Evolutionary conservation across 64 coral and sea anemone genomes (phyloP).

Genomic region (Montipora capricornis): DNA sequence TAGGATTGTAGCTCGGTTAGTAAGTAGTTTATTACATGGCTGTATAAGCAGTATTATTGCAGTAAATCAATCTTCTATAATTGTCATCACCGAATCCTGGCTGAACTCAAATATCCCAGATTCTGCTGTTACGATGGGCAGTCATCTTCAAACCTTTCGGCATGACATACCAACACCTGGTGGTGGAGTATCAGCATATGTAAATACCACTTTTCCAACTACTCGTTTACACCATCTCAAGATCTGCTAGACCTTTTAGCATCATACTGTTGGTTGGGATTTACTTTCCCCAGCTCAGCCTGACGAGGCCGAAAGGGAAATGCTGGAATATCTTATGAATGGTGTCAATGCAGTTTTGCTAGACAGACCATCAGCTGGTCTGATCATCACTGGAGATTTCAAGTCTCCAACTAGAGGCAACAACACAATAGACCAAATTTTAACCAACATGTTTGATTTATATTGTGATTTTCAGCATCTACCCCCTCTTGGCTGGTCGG

Average conservation of each 20-base stretch:
- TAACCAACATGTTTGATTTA: conserved; percentile 44
- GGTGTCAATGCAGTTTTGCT: conserved; percentile 28
- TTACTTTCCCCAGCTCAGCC: conserved; percentile 52
- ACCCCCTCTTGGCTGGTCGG: conserved; percentile 8
- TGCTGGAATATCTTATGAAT: conserved; percentile 62
- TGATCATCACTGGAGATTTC: conserved; percentile 35
- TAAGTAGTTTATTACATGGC: no score
- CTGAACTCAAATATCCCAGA: neutral
- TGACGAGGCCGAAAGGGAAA: conserved; percentile 24
- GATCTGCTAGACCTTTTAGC: conserved; percentile 63
- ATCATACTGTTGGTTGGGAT: conserved; percentile 36
- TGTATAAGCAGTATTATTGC: no score
- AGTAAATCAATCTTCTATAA: no score
- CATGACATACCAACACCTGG: no score
- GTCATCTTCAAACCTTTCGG: no score
- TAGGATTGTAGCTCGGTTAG: no score
- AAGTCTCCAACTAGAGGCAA: conserved; percentile 30
- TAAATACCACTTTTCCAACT: conserved; percentile 16
- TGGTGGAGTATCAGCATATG: no score
- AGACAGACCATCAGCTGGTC: conserved; percentile 42
- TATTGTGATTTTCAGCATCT: conserved; percentile 5
- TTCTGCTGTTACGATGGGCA: no score
- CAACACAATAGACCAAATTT: conserved; percentile 53
- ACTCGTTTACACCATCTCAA: conserved; percentile 41
- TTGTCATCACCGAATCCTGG: no score